A percentile compares a stretch with the other conserved stretches of the same genome.
Evolutionary conservation across 2,113 vertebrate species (phyloP).

Genomic region (Pontoporia blainvillei): DNA sequence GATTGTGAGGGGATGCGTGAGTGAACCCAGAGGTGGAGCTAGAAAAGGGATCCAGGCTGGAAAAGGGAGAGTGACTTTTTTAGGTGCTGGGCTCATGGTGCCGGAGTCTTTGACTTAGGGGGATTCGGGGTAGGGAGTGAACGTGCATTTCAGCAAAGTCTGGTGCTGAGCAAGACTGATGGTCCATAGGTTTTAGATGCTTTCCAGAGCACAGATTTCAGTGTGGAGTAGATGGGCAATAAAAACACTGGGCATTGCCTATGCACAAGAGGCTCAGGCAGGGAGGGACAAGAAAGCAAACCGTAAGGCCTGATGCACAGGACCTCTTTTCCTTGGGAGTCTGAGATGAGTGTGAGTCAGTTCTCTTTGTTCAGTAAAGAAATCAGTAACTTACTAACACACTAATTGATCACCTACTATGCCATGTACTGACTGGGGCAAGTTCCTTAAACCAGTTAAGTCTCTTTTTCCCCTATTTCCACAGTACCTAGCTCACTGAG

Average conservation of each 20-base stretch:
- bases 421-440: neutral
- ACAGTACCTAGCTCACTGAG: neutral
- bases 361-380: neutral
- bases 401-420: neutral
- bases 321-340: neutral
- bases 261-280: neutral
- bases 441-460: neutral
- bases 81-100: neutral
- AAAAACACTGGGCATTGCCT: neutral
- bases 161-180: neutral
- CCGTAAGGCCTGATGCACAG: too few species aligned
- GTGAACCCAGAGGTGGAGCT: too few species aligned
- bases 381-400: neutral
- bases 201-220: neutral
- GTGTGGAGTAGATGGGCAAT: neutral
- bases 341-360: neutral
- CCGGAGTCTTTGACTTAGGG: neutral
- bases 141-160: neutral
- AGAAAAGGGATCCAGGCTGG: neutral
- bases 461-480: neutral
- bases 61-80: too few species aligned
- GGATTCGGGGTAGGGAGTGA: too few species aligned
- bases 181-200: too few species aligned
- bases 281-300: neutral
- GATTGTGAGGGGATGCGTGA: too few species aligned